Conservation (phyloP, 2,888 invertebrate species). For the Andricus curvator region DNA sequence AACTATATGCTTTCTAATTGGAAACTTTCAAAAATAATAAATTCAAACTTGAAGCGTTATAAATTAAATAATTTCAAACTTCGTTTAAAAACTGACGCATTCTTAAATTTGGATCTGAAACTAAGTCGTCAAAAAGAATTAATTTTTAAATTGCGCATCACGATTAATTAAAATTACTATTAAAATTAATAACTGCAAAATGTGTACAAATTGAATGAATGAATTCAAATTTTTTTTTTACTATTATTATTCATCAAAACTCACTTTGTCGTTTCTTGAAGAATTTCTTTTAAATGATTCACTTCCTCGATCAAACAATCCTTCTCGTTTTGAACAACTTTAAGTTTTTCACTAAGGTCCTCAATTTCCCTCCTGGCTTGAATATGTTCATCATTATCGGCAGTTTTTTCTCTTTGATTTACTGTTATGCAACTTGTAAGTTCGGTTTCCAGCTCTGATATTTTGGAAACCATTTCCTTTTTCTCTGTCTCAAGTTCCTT, state of each 20-base stretch:
- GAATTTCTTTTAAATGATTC: slow-evolving; percentile 62
- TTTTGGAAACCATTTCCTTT: slow-evolving; percentile 64
- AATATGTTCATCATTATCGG: slow-evolving; percentile 75
- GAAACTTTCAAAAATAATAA: too few species aligned
- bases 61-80: too few species aligned
- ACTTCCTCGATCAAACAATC: slow-evolving; percentile 65
- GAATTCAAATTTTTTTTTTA: too few species aligned
- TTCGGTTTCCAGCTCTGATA: slow-evolving; percentile 67
- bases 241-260: slow-evolving; percentile 4
- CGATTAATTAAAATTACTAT: too few species aligned
- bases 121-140: too few species aligned
- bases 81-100: too few species aligned
- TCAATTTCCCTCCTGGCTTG: slow-evolving; percentile 73
- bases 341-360: slow-evolving; percentile 70
- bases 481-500: slow-evolving; percentile 70
- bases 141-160: too few species aligned
- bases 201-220: too few species aligned
- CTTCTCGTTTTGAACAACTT: slow-evolving; percentile 62
- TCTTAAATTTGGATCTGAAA: too few species aligned
- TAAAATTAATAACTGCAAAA: too few species aligned
- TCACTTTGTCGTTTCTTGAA: slow-evolving; percentile 70
- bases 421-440: slow-evolving; percentile 59
- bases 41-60: too few species aligned
- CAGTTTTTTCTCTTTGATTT: slow-evolving; percentile 70
- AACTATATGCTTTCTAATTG: too few species aligned